Percentiles rank a stretch among this genome's conserved stretches.
These are phyloP conservation scores for Hippocampus barbouri DNA, from an alignment of 2,113 vertebrate species.

Conservation along the genomic window DNA sequence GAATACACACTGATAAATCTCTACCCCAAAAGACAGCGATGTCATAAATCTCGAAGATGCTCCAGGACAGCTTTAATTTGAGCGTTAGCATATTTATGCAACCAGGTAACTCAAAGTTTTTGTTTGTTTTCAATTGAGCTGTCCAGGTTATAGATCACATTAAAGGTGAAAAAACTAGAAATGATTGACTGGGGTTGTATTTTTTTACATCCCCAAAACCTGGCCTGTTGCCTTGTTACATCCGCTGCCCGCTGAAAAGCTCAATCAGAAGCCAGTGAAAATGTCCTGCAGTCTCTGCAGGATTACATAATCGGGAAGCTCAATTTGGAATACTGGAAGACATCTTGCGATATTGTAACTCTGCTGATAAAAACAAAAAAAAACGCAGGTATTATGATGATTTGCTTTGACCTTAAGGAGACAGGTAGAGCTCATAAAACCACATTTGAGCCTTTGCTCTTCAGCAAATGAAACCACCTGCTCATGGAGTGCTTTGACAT, in stretches of 20 bases:
- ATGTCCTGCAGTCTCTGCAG: slow-evolving; percentile 28
- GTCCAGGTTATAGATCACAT: background rate
- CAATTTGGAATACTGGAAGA: slow-evolving; percentile 17
- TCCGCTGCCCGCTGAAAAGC: background rate
- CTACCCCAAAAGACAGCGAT: too few species aligned
- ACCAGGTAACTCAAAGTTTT: too few species aligned
- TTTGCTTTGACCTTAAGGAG: slow-evolving; percentile 4
- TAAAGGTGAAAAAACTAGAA: background rate
- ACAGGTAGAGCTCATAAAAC: slow-evolving; percentile 6
- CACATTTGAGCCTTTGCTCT: too few species aligned
- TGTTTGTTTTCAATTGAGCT: background rate
- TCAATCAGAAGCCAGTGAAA: slow-evolving; percentile 26
- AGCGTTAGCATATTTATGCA: too few species aligned
- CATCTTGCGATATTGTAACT: slow-evolving; percentile 1
- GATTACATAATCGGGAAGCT: slow-evolving; percentile 56
- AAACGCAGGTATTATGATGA: background rate
- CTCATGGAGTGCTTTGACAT: too few species aligned
- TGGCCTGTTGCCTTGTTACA: background rate
- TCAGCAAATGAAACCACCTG: too few species aligned
- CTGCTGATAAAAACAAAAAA: background rate
- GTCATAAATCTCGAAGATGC: too few species aligned
- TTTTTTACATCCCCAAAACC: background rate
- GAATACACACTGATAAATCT: too few species aligned
- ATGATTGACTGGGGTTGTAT: background rate
- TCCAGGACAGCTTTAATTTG: too few species aligned